Evolutionary conservation across 2,888 invertebrate species (phyloP).

Genomic region (Lasioglossum lativentre): DNA sequence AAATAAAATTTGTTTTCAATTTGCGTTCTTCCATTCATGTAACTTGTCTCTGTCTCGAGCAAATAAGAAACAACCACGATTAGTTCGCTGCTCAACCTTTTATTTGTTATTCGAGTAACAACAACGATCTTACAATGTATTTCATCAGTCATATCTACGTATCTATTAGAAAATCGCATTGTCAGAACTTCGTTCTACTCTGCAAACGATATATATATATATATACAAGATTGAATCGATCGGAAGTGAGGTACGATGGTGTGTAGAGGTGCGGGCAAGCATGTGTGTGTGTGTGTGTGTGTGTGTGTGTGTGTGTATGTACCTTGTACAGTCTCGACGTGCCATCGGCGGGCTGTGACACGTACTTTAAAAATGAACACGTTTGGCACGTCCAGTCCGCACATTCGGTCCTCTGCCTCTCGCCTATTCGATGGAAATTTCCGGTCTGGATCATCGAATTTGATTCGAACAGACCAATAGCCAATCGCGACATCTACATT

Average conservation of each 20-base stretch:
- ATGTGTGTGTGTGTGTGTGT: neutral
- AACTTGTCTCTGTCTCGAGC: neutral
- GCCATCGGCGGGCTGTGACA: constrained; percentile 58
- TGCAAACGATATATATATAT: too few relatives aligned
- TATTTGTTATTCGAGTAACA: constrained; percentile 46
- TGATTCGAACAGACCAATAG: neutral
- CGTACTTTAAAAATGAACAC: constrained; percentile 58
- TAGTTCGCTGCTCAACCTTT: constrained; percentile 30
- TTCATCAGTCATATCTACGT: constrained; percentile 60
- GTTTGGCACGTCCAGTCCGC: constrained; percentile 41
- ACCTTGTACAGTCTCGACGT: constrained; percentile 10
- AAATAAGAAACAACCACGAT: neutral
- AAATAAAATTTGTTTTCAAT: neutral
- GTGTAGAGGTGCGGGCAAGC: neutral
- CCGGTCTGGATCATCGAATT: neutral
- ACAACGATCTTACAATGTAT: constrained; percentile 42
- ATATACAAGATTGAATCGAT: constrained; percentile 48
- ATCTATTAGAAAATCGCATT: constrained; percentile 51
- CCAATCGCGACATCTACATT: constrained; percentile 19
- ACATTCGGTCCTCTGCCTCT: neutral
- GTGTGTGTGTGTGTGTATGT: neutral
- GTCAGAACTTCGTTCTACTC: constrained; percentile 26
- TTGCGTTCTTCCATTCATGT: neutral
- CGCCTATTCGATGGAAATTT: constrained; percentile 6
- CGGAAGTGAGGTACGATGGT: neutral